Percentiles rank a stretch among this genome's conserved stretches.
phyloP scores from a whole-genome alignment of 1,140 invertebrate genomes.

The Temnothorax nylanderi region DNA sequence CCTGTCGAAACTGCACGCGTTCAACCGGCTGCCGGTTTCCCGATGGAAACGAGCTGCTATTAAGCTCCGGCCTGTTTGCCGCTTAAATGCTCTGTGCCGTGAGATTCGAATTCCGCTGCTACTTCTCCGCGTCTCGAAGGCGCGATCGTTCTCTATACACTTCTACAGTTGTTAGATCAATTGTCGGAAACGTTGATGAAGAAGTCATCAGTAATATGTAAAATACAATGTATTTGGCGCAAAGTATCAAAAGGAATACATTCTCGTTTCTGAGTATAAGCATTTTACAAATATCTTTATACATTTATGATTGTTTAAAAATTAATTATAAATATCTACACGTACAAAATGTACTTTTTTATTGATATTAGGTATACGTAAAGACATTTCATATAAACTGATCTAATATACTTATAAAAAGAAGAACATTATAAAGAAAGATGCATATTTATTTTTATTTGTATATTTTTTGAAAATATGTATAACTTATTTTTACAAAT shows the following conservation, averaged over 20 bases:
- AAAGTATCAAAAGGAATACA: not conserved
- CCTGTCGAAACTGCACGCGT: conserved; percentile 70
- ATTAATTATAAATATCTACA: not conserved
- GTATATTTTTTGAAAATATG: not conserved
- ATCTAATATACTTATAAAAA: not conserved
- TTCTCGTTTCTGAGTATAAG: not conserved
- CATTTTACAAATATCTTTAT: not conserved
- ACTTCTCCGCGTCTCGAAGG: conserved; percentile 50
- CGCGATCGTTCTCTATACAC: not conserved
- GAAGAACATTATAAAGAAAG: not conserved
- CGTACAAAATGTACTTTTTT: not conserved
- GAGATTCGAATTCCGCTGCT: conserved; percentile 59
- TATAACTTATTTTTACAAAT: too few relatives aligned
- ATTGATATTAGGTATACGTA: not conserved
- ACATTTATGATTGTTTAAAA: not conserved
- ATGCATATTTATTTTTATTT: not conserved
- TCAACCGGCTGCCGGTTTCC: conserved; percentile 54
- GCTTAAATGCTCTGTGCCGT: conserved; percentile 64
- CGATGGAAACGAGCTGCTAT: conserved; percentile 66
- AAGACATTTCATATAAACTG: not conserved
- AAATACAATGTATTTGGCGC: not conserved
- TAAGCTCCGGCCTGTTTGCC: conserved; percentile 69
- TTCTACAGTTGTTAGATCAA: conserved; percentile 1
- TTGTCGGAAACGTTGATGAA: not conserved
- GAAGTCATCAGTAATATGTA: too few relatives aligned